Evolutionary conservation across 1,140 invertebrate species (phyloP).

Genomic region (Drosophila ambigua): DNA sequence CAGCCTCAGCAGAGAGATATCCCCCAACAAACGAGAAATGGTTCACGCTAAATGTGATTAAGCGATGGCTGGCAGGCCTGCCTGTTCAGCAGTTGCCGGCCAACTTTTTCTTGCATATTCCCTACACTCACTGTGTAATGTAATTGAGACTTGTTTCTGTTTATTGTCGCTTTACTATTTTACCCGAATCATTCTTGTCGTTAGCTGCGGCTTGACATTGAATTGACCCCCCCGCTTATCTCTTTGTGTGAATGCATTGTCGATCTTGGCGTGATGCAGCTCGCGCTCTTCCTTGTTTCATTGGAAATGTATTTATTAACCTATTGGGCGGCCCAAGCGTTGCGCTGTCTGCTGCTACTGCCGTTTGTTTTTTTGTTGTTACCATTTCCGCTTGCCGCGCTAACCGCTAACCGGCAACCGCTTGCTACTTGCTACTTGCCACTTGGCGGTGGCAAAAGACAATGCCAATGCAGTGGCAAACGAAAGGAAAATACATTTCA

Average conservation of each 20-base stretch:
- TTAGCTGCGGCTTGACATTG: neutral
- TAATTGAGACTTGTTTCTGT: too few relatives aligned
- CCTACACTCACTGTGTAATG: too few relatives aligned
- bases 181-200: neutral
- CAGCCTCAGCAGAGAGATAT: constrained; percentile 15
- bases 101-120: too few relatives aligned
- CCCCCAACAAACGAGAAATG: constrained; percentile 31
- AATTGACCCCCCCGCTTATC: constrained; percentile 13
- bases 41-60: constrained; percentile 59
- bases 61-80: constrained; percentile 20
- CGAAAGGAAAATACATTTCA: constrained; percentile 77
- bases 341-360: constrained; percentile 19
- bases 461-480: constrained; percentile 56
- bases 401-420: constrained; percentile 11
- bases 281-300: constrained; percentile 37
- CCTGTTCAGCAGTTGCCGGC: constrained; percentile 9
- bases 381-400: constrained; percentile 39
- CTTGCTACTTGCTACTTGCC: constrained; percentile 50
- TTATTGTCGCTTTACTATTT: neutral
- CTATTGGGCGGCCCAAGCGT: constrained; percentile 43
- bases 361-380: constrained; percentile 16
- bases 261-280: neutral
- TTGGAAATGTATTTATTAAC: constrained; percentile 50
- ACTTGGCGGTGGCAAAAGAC: constrained; percentile 36
- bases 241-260: too few relatives aligned